Evolutionary conservation across 2,113 vertebrate genomes (phyloP), one percentile per base, ranked within the genome.

Genomic region (Triplophysa rosa): DNA sequence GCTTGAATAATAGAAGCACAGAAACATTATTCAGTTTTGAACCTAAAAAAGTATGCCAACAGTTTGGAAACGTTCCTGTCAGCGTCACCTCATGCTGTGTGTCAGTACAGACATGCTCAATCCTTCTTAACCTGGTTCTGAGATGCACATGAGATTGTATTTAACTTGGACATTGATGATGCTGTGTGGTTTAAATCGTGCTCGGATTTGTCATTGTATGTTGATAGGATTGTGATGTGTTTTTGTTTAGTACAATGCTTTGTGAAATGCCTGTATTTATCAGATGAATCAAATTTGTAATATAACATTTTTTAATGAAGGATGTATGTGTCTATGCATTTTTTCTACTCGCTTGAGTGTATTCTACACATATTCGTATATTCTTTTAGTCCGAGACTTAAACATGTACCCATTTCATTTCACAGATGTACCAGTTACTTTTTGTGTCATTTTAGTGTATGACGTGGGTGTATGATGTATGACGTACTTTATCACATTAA

Each of bases 181-280:
- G 71, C 26, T 45, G 64, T 61, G 66, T 72, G n/a, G 26, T 65
- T 77, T 63, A 66, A 69, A 21, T 59, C 72, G 87, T 87, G 83
- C 79, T 52, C 68, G 49, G 61, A 77, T 81, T 82, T 82, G 72
- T 82, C 66, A 42, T 67, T 82, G 77, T 84, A 83, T 85, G 77
- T 81, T 87, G 19, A 77, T 87, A 81, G 85, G 84, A 72, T 79
- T 84, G 81, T 89, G 85, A 78, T 87, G 67, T 89, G 72, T 76
- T 88, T 79, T 83, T 84, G 75, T 71, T 84, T 84, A 87, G 81
- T 88, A 88, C 77, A 62, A 88, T 85, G 80, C 82, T 90, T 92
- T 91, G 89, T 91, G 80, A 88, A 89, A 92, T 90, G 89, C 89
- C 89, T 89, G 87, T 92, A 92, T 92, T 93, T 93, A 93, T 92